Evolutionary conservation across 2,888 invertebrate genomes (phyloP), one percentile per base, ranked within the genome.

Genomic region (Merodon equestris): DNA sequence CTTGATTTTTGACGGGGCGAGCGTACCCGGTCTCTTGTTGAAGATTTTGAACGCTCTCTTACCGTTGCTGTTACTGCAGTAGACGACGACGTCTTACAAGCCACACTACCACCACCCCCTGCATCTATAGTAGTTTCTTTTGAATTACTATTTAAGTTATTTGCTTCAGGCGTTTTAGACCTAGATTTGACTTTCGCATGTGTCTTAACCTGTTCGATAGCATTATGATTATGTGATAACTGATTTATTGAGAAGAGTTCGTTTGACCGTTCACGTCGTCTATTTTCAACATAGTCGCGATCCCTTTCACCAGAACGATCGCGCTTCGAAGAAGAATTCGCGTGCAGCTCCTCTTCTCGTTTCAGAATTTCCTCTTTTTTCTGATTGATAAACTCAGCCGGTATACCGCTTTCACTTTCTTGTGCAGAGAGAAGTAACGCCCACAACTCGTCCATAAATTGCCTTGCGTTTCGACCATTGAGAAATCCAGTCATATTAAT

Each of bases 401-500:
- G 99, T 85, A 99, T 99, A 12, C 99, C 99, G 82, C 94, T 95
- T 48, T 96, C 95, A 83, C 96, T 96, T 57, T 97, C 96, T 89
- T 98, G 98, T 1, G 99, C 99, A 63, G 97, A 98, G 76, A 97
- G 91, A 83, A 99, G 90, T 83, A 98, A 90, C 82, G 96, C 95
- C 99, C 99, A 99, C 61, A 99, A 91, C 89, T 99, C 99, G 2
- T 95, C 95, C 96, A 99, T 97, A 89, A 99, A 99, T 84, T 96
- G 94, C 44, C 99, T 92, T 14, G 99, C 98, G 90, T 98, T 97
- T 89, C 97, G 97, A 10, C 98, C 98, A 88, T 99, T 99, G 81
- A 99, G 91, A 90, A 99, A 99, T 51, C 99, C 99, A 50, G 99
- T 99, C 89, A 99, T 91, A 90, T 99, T 99, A 87, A 99, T 99